phyloP scores from a whole-genome alignment of 2,888 invertebrate species.

The Griposia aprilina region DNA sequence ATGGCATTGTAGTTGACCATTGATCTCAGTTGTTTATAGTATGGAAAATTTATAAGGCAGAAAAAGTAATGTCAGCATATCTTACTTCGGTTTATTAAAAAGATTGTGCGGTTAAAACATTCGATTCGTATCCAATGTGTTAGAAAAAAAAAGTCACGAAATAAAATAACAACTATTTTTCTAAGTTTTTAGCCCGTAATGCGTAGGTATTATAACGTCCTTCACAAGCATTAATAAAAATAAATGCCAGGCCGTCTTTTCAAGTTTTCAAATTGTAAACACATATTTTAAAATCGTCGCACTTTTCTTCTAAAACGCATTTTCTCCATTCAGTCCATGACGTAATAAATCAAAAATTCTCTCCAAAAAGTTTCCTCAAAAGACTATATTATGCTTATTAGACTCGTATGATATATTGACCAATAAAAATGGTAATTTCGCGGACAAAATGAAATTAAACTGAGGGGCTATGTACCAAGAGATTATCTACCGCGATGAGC shows the following conservation, averaged over 20 bases:
- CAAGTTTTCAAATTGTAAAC: neutral
- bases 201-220: neutral
- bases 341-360: constrained; percentile 40
- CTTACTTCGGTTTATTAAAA: no score
- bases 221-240: no score
- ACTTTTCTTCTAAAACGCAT: neutral
- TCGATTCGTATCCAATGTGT: neutral
- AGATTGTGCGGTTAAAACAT: no score
- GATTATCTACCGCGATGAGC: constrained; percentile 62
- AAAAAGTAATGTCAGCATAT: neutral
- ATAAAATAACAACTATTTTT: neutral
- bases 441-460: constrained; percentile 67
- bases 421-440: constrained; percentile 69
- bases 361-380: constrained; percentile 34
- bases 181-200: neutral
- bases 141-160: neutral
- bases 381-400: constrained; percentile 63
- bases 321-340: constrained; percentile 12
- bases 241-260: neutral
- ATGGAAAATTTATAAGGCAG: neutral
- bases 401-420: constrained; percentile 63
- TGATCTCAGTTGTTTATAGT: neutral
- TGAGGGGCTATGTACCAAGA: constrained; percentile 50
- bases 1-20: neutral
- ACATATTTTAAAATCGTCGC: neutral